These are phyloP conservation scores for Tenualosa ilisha DNA, from an alignment of 2,797 vertebrate genomes.

Conservation along the genomic window DNA sequence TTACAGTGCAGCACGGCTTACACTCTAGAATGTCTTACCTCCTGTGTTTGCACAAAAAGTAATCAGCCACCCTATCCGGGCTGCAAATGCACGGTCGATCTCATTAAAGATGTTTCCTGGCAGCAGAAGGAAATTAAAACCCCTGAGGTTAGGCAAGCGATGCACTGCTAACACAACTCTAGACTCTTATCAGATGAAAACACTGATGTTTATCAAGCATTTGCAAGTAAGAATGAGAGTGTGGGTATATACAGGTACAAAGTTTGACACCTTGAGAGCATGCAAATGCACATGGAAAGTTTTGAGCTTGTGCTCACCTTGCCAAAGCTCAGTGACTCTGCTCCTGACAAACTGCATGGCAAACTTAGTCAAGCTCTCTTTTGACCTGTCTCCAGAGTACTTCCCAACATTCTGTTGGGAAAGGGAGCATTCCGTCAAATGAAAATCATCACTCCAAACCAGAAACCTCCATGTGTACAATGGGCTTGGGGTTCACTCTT, in stretches of 20 bases:
- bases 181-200: neutral
- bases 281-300: neutral
- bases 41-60: constrained; percentile 79
- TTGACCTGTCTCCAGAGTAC: constrained; percentile 84
- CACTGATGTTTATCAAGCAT: neutral
- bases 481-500: constrained; percentile 50
- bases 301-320: constrained; percentile 73
- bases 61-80: constrained; percentile 82
- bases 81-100: constrained; percentile 79
- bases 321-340: constrained; percentile 85
- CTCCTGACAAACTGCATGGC: constrained; percentile 90
- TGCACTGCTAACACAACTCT: neutral
- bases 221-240: neutral
- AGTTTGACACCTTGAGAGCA: neutral
- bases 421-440: neutral
- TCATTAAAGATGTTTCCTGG: constrained; percentile 82
- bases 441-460: neutral
- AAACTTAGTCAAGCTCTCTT: constrained; percentile 83
- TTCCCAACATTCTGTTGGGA: constrained; percentile 83
- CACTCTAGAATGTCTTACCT: constrained; percentile 64
- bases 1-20: neutral
- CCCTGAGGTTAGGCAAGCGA: neutral
- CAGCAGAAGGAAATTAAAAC: neutral
- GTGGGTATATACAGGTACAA: neutral
- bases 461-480: neutral